These are phyloP conservation scores for Arenaria interpres DNA, from an alignment of 2,113 vertebrate genomes.

Conservation along the genomic window DNA sequence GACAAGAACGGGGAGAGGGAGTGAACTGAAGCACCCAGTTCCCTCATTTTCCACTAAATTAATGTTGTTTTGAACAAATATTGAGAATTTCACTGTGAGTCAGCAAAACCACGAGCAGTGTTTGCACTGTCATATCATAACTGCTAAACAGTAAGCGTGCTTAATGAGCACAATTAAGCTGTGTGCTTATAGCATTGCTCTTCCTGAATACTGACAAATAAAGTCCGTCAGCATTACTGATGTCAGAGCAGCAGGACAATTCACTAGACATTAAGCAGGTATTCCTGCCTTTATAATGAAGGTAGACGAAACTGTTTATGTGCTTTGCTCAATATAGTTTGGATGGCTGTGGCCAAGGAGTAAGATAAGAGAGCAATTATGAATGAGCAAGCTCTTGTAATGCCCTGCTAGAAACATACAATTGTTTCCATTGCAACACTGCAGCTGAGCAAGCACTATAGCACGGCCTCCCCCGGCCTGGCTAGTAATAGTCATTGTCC, in stretches of 20 bases:
- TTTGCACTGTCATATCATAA: conserved; percentile 35
- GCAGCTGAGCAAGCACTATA: conserved; percentile 42
- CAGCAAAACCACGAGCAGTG: conserved; percentile 5
- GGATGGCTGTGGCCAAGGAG: conserved; percentile 10
- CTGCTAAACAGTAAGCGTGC: not conserved
- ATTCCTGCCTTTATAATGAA: not conserved
- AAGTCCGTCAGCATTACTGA: not conserved
- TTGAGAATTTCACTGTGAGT: conserved; percentile 22
- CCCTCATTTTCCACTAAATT: not conserved
- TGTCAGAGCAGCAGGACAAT: conserved; percentile 1
- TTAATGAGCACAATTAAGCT: conserved; percentile 22
- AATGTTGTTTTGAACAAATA: conserved; percentile 24
- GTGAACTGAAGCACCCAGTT: not conserved
- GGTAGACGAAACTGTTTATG: conserved; percentile 38
- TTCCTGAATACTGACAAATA: conserved; percentile 1
- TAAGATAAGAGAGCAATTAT: conserved; percentile 56
- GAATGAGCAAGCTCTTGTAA: conserved; percentile 45
- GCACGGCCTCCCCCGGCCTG: not conserved
- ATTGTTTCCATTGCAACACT: conserved; percentile 35
- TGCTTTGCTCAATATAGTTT: conserved; percentile 45
- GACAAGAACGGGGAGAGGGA: not conserved
- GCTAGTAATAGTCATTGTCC: not conserved
- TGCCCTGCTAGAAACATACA: not conserved
- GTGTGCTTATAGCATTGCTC: not conserved
- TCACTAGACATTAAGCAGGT: conserved; percentile 27